Evolutionary conservation across 1,140 invertebrate genomes (phyloP).

Genomic region (Holotrichia oblita): DNA sequence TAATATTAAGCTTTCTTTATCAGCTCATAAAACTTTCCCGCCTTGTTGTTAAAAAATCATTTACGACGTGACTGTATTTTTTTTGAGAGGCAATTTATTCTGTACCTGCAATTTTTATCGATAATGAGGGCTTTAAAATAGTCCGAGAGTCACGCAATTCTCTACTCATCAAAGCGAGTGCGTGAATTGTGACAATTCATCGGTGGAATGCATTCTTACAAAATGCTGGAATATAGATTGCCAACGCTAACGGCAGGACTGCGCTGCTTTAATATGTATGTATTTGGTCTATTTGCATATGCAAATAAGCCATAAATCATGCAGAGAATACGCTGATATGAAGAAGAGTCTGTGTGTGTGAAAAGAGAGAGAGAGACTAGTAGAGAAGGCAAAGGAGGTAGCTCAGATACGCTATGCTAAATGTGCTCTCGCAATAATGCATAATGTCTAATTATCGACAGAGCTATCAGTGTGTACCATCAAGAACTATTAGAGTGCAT

Average conservation of each 20-base stretch:
- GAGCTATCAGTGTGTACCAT: not conserved
- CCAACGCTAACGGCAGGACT: not conserved
- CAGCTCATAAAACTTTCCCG: too few relatives aligned
- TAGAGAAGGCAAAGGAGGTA: not conserved
- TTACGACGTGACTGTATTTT: not conserved
- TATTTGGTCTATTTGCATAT: not conserved
- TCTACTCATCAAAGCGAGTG: not conserved
- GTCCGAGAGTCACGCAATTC: not conserved
- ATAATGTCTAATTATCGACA: slow-evolving; percentile 5
- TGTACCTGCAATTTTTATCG: not conserved
- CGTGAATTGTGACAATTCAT: not conserved
- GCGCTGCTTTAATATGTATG: not conserved
- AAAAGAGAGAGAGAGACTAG: not conserved
- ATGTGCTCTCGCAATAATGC: not conserved
- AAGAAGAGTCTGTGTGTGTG: not conserved
- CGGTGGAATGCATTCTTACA: not conserved
- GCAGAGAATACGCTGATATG: not conserved
- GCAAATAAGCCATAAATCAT: not conserved
- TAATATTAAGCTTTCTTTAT: too few relatives aligned
- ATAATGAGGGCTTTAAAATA: not conserved
- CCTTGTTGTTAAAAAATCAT: not conserved
- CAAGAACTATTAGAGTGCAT: not conserved
- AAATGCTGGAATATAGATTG: not conserved
- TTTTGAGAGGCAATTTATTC: not conserved
- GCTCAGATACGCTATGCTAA: not conserved